A percentile compares a stretch with the other conserved stretches of the same genome.
Conservation (phyloP, 2,797 vertebrate species). For the Hippoglossus hippoglossus region DNA sequence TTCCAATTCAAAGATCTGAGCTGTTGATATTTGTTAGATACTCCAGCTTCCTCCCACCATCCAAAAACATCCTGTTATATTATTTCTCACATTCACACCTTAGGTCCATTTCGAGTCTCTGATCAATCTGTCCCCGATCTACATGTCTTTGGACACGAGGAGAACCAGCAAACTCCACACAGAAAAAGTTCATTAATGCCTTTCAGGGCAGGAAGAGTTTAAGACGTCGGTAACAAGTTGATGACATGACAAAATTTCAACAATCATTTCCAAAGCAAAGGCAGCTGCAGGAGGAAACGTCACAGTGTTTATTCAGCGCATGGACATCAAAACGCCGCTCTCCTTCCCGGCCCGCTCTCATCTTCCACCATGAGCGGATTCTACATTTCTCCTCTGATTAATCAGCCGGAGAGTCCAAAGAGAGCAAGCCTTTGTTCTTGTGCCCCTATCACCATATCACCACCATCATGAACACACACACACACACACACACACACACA, state of each 20-base stretch:
- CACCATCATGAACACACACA: conserved; percentile 41
- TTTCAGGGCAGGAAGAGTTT: neutral
- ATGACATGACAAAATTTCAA: conserved; percentile 12
- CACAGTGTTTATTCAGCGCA: conserved; percentile 24
- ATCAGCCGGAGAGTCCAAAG: conserved; percentile 48
- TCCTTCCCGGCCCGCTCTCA: conserved; percentile 5
- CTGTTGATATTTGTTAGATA: no score
- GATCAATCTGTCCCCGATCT: no score
- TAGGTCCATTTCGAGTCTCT: no score
- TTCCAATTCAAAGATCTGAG: no score
- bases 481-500: conserved; percentile 29
- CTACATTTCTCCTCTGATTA: conserved; percentile 63
- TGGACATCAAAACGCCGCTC: conserved; percentile 35
- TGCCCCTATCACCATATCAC: conserved; percentile 47
- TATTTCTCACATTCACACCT: no score
- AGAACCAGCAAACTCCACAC: neutral
- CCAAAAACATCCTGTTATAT: no score
- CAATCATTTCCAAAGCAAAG: conserved; percentile 8
- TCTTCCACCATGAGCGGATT: conserved; percentile 47
- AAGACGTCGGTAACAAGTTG: neutral
- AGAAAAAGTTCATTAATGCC: neutral
- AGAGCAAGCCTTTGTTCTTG: conserved; percentile 58
- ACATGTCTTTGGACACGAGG: no score
- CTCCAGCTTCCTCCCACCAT: no score
- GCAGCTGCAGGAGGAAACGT: conserved; percentile 31